phyloP scores from a whole-genome alignment of 2,113 vertebrate genomes.

The Rhinolophus sinicus region DNA sequence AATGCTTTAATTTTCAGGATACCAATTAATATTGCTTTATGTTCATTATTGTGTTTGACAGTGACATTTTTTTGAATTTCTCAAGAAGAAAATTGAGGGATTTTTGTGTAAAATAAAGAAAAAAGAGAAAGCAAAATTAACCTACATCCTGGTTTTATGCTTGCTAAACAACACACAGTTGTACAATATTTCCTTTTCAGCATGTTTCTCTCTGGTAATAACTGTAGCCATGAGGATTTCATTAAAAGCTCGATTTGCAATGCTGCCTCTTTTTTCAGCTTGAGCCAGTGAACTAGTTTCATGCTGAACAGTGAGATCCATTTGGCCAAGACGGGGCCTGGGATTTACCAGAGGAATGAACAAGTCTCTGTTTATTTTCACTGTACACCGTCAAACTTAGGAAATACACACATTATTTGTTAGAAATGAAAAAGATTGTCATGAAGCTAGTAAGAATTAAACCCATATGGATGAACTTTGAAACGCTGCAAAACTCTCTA shows the following conservation, averaged over 20 bases:
- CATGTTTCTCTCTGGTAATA: conserved; percentile 44
- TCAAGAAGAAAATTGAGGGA: neutral
- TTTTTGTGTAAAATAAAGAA: conserved; percentile 37
- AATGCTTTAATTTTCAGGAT: conserved; percentile 16
- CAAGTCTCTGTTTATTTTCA: conserved; percentile 51
- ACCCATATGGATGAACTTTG: neutral
- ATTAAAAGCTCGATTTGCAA: conserved; percentile 68
- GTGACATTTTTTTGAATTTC: neutral
- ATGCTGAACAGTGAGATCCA: neutral
- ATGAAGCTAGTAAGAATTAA: neutral
- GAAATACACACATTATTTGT: neutral
- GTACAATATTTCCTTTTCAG: conserved; percentile 1
- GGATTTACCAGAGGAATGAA: conserved; percentile 25
- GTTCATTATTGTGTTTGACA: neutral
- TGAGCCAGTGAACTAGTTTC: conserved; percentile 58
- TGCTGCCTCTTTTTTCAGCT: conserved; percentile 46
- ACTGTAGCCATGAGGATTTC: conserved; percentile 64
- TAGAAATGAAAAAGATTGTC: neutral
- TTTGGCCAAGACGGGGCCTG: conserved; percentile 22
- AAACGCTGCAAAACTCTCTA: neutral
- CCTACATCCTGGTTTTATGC: conserved; percentile 21
- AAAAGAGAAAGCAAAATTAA: conserved; percentile 54
- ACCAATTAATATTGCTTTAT: conserved; percentile 31
- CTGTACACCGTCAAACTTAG: neutral
- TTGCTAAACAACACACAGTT: conserved; percentile 32